Evolutionary conservation across 2,113 vertebrate genomes (phyloP), one percentile per base, ranked within the genome.

Genomic region (Triplophysa rosa): DNA sequence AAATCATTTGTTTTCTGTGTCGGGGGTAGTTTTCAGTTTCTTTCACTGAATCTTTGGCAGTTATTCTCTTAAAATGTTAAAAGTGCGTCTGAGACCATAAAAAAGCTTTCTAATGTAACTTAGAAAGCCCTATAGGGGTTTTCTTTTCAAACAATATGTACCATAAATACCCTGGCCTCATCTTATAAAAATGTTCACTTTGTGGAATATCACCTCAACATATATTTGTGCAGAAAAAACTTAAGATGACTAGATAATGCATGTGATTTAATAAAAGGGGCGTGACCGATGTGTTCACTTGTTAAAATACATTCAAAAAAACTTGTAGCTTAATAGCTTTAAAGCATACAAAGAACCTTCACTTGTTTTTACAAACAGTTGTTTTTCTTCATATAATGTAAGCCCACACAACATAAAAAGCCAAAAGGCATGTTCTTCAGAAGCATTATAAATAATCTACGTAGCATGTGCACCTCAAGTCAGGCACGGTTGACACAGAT

Each of bases 31-130:
- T 86, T 82, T 73, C 68, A 67, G 72, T 23, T 58, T 62, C 37
- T 29, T 80, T 65, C 64, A 58, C 72, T 29, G 47, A 61, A 71
- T 91, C 91, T 92, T 91, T 91, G 91, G 90, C 88, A 86, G 86
- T 82, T 87, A 82, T 68, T 67, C 67, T 80, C 68, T 66, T 71
- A 16, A 67, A 13, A 47, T 82, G 64, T 77, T 23, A 79, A 86
- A 90, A 87, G 87, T 87, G 84, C 86, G 85, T 77, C 67, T 63
- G 47, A 63, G 65, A 62, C 58, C 69, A 59, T 17, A 5, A 70
- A 37, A 37, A 76, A 42, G 77, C 59, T 77, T 63, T 10, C 24
- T 16, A 24, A 45, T 37, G 33, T 45, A 76, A 26, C 24, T 24
- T 12, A 79, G 26, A 70, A 10, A 77, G 54, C 40, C 70, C 19